Evolutionary conservation across 2,888 invertebrate genomes (phyloP), one percentile per base, ranked within the genome.

Genomic region (Hemithea aestivaria): DNA sequence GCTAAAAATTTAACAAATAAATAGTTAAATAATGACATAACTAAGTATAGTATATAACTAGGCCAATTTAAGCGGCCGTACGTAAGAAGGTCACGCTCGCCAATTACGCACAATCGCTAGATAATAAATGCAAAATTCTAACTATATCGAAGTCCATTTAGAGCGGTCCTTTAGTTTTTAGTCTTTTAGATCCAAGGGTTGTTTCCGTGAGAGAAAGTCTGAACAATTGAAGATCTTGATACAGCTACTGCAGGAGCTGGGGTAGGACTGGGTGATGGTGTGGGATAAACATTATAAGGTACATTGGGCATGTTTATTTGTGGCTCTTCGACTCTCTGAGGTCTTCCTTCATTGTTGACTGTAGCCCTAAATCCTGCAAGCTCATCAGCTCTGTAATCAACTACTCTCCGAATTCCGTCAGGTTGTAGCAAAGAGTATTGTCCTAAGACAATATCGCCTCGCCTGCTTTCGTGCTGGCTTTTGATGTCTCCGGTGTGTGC

Each of bases 371-470:
- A 90, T 1, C 89, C 89, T 26, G 81, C 75, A 22, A 80, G 61
- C 11, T 88, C 83, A 56, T 89, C 88, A 25, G 89, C 88, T 53
- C 78, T 81, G 58, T 90, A 90, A 38, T 89, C 88, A 1, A 89
- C 90, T 2, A 77, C 87, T 51, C 90, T 82, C 45, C 76, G 71
- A 1, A 88, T 58, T 4, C 90, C 90, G 64, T 90, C 89, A 36
- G 90, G 83, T 47, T 89, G 89, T 1, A 81, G 56, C 9, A 90
- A 59, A 1, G 88, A 84, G 60, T 89, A 90, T 45, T 88, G 88
- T 20, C 90, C 89, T 10, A 83, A 67, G 0, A 89, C 88, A 1
- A 76, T 73, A 36, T 88, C 88, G 1, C 88, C 89, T 46, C 76
- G 69, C 25, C 89, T 72, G 36, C 71, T 77, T 55, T 90, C 90